phyloP scores from a whole-genome alignment of 2,113 vertebrate genomes.

The Nothoprocta pentlandii region DNA sequence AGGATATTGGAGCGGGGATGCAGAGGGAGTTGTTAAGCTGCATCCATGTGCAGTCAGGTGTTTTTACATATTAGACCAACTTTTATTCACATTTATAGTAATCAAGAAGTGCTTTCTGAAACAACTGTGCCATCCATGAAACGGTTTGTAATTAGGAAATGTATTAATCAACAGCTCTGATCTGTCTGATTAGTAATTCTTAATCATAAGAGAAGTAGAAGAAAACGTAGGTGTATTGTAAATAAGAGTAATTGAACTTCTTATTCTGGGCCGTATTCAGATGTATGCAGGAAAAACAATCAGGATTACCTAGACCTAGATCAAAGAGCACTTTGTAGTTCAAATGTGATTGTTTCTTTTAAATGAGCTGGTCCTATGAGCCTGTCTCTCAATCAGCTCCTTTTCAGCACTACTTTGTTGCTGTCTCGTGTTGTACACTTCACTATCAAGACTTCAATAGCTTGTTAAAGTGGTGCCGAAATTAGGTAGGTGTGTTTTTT shows the following conservation, averaged over 20 bases:
- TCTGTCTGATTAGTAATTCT: slow-evolving; percentile 45
- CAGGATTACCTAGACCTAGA: not conserved
- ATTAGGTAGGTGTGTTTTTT: not conserved
- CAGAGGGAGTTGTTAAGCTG: not conserved
- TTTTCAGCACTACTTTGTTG: rapidly evolving
- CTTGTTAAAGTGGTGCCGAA: rapidly evolving
- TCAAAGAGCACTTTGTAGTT: not conserved
- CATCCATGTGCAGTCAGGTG: rapidly evolving
- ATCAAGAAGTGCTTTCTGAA: slow-evolving; percentile 39
- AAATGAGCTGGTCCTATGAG: not conserved
- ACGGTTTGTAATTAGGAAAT: slow-evolving; percentile 45
- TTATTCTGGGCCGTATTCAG: not conserved
- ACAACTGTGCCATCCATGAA: slow-evolving; percentile 18
- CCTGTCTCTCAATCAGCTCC: not conserved
- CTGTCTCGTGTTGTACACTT: not conserved
- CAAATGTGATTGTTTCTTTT: not conserved
- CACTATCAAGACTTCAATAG: not conserved
- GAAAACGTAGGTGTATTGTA: not conserved
- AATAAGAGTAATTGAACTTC: slow-evolving; percentile 14
- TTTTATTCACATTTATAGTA: not conserved
- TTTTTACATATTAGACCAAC: not conserved
- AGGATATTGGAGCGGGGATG: not conserved
- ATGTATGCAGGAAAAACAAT: not conserved
- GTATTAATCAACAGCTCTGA: slow-evolving; percentile 34
- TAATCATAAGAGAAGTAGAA: slow-evolving; percentile 8